Conservation (phyloP, 2,113 vertebrate species). For the Mormoops blainvillei region DNA sequence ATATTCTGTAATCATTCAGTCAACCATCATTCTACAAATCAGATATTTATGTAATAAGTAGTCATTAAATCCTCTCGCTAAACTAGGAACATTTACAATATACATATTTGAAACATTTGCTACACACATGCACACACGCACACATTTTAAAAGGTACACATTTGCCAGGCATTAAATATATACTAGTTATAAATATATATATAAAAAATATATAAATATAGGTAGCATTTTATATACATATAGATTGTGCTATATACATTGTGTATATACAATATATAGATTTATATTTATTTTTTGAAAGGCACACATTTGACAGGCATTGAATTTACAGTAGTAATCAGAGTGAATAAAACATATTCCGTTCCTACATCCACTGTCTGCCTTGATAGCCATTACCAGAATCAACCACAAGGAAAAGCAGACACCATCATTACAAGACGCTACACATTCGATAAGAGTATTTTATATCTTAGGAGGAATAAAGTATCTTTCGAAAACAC, state of each 20-base stretch:
- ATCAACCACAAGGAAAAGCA: background rate
- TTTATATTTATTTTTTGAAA: background rate
- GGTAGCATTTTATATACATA: too few relatives aligned
- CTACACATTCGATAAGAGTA: background rate
- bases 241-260: too few relatives aligned
- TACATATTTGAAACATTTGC: background rate
- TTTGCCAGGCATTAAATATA: constrained; percentile 11
- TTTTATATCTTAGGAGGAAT: background rate
- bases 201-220: too few relatives aligned
- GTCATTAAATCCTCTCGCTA: background rate
- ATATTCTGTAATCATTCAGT: background rate
- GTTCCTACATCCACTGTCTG: background rate
- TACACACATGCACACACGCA: background rate
- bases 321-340: background rate
- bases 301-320: background rate
- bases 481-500: background rate
- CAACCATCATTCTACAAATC: background rate
- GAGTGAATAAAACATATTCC: background rate
- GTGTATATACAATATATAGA: too few relatives aligned
- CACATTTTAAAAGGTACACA: background rate
- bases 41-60: background rate
- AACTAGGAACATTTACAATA: background rate
- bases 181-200: too few relatives aligned
- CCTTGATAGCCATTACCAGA: background rate
- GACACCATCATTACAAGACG: background rate